Evolutionary conservation across 2,888 invertebrate species (phyloP).

Genomic region (Hyposoter didymator): DNA sequence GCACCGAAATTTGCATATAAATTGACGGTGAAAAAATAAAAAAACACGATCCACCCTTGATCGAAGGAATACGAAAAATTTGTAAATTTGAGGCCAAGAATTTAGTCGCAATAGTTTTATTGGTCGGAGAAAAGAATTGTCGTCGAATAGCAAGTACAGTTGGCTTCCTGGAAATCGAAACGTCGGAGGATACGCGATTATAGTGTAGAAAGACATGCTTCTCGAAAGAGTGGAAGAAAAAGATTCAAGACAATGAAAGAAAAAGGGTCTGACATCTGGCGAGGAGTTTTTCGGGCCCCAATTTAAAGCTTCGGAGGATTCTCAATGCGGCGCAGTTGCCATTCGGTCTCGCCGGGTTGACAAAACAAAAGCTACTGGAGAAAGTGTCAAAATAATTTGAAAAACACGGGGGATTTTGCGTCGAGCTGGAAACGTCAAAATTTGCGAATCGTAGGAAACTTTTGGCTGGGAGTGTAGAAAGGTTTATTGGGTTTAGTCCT

Average conservation of each 20-base stretch:
- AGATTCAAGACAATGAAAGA: slow-evolving; percentile 36
- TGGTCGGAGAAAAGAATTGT: no score
- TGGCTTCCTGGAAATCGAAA: no score
- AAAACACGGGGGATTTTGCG: not conserved
- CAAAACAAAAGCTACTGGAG: not conserved
- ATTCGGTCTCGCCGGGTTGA: not conserved
- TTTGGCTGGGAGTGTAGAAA: not conserved
- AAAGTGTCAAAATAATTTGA: not conserved
- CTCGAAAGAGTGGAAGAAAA: not conserved
- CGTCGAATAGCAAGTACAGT: no score
- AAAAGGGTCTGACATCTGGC: slow-evolving; percentile 45
- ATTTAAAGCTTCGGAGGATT: not conserved
- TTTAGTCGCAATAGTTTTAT: no score
- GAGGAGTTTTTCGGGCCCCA: slow-evolving; percentile 13
- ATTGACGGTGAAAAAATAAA: not conserved
- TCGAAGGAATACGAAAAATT: not conserved
- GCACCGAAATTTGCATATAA: not conserved
- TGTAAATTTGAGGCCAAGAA: no score
- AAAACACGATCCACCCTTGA: not conserved
- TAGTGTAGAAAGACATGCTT: no score
- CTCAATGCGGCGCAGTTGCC: no score
- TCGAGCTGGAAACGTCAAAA: not conserved
- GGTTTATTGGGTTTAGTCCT: not conserved
- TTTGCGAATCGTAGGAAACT: not conserved
- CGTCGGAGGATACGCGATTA: no score